Percentiles rank a stretch among this genome's conserved stretches.
Conservation (phyloP, 2,113 vertebrate genomes). For the Ginglymostoma cirratum region DNA sequence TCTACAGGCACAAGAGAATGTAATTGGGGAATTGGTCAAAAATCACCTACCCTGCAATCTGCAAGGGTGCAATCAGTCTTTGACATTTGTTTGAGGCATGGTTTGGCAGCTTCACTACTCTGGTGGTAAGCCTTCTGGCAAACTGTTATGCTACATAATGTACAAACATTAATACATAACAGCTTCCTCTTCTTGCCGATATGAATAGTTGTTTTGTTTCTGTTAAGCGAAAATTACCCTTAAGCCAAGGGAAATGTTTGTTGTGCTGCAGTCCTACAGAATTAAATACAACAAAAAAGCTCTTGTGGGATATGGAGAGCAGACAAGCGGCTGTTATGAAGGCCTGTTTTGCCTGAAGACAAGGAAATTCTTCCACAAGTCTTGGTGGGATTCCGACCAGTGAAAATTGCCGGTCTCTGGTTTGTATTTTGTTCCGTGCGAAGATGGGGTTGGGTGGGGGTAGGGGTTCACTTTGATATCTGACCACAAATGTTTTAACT, state of each 20-base stretch:
- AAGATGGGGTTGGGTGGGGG: neutral
- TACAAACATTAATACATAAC: constrained; percentile 54
- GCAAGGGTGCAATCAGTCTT: constrained; percentile 53
- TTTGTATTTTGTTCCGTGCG: constrained; percentile 40
- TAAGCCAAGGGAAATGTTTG: constrained; percentile 46
- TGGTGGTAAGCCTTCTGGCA: constrained; percentile 46
- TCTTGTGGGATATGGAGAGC: constrained; percentile 55
- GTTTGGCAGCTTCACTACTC: constrained; percentile 54
- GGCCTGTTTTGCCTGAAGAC: constrained; percentile 47
- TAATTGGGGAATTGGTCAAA: constrained; percentile 65
- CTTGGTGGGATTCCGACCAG: constrained; percentile 44
- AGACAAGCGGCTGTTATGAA: constrained; percentile 45
- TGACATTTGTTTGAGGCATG: constrained; percentile 53
- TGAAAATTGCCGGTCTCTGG: constrained; percentile 40
- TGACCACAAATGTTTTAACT: too few relatives aligned
- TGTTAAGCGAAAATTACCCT: constrained; percentile 40
- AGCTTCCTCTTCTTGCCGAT: constrained; percentile 47
- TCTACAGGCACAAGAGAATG: constrained; percentile 44
- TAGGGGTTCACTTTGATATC: neutral
- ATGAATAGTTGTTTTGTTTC: constrained; percentile 54
- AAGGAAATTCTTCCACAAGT: constrained; percentile 45
- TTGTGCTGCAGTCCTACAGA: constrained; percentile 43
- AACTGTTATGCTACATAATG: constrained; percentile 43
- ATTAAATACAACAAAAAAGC: constrained; percentile 41
- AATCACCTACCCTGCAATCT: constrained; percentile 52